A percentile compares a stretch with the other conserved stretches of the same genome.
Conservation (phyloP, 2,113 vertebrate species). For the Mastomys natalensis region DNA sequence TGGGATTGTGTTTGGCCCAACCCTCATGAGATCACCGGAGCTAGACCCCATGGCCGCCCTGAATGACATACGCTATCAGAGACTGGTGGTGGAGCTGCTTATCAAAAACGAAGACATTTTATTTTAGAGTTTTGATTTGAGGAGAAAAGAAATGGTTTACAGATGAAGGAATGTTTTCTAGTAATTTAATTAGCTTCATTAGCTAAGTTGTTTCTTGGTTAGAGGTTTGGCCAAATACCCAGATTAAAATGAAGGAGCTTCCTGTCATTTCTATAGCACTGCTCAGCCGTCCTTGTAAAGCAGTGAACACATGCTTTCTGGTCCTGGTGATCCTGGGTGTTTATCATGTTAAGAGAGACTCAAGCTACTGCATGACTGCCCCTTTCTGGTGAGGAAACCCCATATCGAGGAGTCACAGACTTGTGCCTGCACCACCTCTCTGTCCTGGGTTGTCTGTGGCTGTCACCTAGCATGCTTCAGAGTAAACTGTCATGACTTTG, state of each 20-base stretch:
- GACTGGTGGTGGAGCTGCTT: conserved; percentile 99
- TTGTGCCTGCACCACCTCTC: conserved; percentile 87
- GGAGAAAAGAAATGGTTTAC: conserved; percentile 83
- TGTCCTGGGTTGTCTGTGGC: conserved; percentile 90
- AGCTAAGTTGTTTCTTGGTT: conserved; percentile 84
- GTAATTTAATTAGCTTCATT: conserved; percentile 88
- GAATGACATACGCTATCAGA: conserved; percentile 98
- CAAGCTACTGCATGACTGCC: conserved; percentile 92
- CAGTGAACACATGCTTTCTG: conserved; percentile 86
- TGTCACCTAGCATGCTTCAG: conserved; percentile 93
- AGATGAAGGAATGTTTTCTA: conserved; percentile 89
- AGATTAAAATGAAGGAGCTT: conserved; percentile 90
- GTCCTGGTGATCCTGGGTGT: conserved; percentile 89
- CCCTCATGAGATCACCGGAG: conserved; percentile 96
- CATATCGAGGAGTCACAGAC: conserved; percentile 86
- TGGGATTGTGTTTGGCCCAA: conserved; percentile 97
- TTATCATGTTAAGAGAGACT: conserved; percentile 90
- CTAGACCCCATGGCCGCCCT: conserved; percentile 95
- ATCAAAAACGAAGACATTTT: conserved; percentile 98
- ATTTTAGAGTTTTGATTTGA: conserved; percentile 91
- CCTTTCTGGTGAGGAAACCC: conserved; percentile 94
- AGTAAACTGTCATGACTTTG: conserved; percentile 90
- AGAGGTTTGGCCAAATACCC: conserved; percentile 88
- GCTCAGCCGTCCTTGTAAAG: conserved; percentile 87
- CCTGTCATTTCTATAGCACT: conserved; percentile 86